These are phyloP conservation scores for Coelopa pilipes DNA, from an alignment of 2,888 invertebrate species.

Conservation along the genomic window DNA sequence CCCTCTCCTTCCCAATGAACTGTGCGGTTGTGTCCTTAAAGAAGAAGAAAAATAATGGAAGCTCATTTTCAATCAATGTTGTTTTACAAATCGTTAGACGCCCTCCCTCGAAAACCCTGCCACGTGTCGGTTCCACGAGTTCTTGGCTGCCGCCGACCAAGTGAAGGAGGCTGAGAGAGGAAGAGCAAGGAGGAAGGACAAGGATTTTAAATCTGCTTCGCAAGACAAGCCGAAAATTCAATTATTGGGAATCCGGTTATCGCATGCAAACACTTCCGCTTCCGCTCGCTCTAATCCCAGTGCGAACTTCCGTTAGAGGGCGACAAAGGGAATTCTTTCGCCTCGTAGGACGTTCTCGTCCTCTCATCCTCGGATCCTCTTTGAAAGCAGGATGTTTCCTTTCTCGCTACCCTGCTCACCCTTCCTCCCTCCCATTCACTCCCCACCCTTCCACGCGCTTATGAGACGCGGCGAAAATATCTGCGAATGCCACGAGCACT, in stretches of 20 bases:
- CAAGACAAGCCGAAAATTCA: constrained; percentile 8
- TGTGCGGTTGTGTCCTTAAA: too few species aligned
- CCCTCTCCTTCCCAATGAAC: too few species aligned
- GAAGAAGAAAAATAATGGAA: too few species aligned
- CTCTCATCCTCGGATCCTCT: neutral
- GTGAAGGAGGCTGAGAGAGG: too few species aligned
- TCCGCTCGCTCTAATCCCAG: constrained; percentile 2
- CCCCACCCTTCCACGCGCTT: neutral
- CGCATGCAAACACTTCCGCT: constrained; percentile 5
- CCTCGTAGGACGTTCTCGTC: neutral
- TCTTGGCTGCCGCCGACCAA: too few species aligned
- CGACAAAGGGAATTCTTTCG: neutral
- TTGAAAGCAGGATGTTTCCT: constrained; percentile 9
- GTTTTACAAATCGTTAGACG: too few species aligned
- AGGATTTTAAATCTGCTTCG: neutral
- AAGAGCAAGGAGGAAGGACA: too few species aligned
- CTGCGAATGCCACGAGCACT: constrained; percentile 4
- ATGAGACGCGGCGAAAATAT: neutral
- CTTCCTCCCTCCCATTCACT: neutral
- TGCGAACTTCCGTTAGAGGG: neutral
- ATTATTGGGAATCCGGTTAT: constrained; percentile 29
- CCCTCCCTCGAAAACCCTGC: too few species aligned
- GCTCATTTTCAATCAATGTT: too few species aligned
- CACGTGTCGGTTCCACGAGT: too few species aligned
- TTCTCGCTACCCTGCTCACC: neutral